Percentiles rank a stretch among this genome's conserved stretches.
Conservation (phyloP, 2,888 invertebrate species). For the Dexiosoma caninum region DNA sequence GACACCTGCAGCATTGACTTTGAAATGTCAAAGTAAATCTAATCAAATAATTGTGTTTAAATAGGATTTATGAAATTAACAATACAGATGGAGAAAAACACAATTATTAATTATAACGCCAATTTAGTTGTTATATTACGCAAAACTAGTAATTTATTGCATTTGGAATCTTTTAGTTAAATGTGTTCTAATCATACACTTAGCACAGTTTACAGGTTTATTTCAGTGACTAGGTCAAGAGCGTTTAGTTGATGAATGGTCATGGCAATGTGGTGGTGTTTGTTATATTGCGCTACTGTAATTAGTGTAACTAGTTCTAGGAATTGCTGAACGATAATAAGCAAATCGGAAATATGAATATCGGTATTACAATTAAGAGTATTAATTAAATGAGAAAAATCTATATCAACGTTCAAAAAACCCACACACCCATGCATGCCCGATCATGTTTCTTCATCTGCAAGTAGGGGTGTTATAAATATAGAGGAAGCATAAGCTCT, state of each 20-base stretch:
- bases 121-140: background rate
- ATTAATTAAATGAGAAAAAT: too few species aligned
- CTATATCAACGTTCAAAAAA: too few species aligned
- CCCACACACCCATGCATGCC: too few species aligned
- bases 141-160: constrained; percentile 12
- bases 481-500: too few species aligned
- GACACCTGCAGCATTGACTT: constrained; percentile 63
- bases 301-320: too few species aligned
- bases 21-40: constrained; percentile 62
- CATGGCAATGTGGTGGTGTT: background rate
- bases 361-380: too few species aligned
- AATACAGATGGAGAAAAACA: constrained; percentile 3
- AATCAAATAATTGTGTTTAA: constrained; percentile 46
- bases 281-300: background rate
- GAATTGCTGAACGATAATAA: too few species aligned
- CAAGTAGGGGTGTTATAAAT: too few species aligned
- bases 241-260: background rate
- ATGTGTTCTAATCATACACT: background rate
- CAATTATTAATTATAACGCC: constrained; percentile 46
- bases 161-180: background rate
- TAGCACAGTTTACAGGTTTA: background rate
- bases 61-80: constrained; percentile 40
- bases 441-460: too few species aligned
- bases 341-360: too few species aligned
- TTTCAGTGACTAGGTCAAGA: constrained; percentile 34